Base-by-base conservation (phyloP, 2,113 vertebrate genomes). In the Bostrychus sinensis region DNA sequence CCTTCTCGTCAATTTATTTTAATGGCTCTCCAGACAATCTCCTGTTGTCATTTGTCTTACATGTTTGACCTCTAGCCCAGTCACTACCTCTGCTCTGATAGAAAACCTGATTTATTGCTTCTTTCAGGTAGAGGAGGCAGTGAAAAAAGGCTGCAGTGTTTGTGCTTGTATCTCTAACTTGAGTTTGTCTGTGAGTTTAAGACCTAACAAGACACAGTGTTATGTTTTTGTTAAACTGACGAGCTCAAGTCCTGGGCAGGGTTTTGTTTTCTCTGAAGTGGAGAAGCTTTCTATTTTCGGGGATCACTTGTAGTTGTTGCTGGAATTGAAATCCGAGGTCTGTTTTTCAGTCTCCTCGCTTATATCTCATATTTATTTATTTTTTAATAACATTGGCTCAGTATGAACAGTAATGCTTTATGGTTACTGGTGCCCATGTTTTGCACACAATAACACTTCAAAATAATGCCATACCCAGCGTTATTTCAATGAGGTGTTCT, bases 21-120 rank as follows among this genome's bases (percentile, higher is more conserved):
- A 84, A 87, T 84, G 70, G 82, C 62, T 66, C 77, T 72, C 81
- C 70, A 68, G 82, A 84, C 78, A 80, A 81, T 84, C 85, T 85
- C 69, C 78, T 78, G 78, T 87, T 89, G 88, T 88, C 74, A 78
- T 87, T 80, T 62, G 71, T 86, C 75, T 79, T 74, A 77, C 77
- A 77, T 64, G 72, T 81, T 77, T 87, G 87, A 91, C 89, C 87
- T 86, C 71, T 83, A 80, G 53, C 64, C 73, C 70, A 70, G 66
- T 55, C 72, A 55, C 36, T 72, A 70, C 78, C 65, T 82, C 72
- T 12, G 61, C 78, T 39, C 58, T 64, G 25, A 75, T 41, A 53
- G 63, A 84, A 57, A 67, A 41, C 25, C 38, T 65, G 84, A 86
- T 88, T 76, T 78, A 85, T 84, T 30, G 9, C 59, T 28, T 56